Percentiles rank a stretch among this genome's conserved stretches.
Conservation (phyloP, 2,113 vertebrate genomes). For the Hippocampus zosterae region DNA sequence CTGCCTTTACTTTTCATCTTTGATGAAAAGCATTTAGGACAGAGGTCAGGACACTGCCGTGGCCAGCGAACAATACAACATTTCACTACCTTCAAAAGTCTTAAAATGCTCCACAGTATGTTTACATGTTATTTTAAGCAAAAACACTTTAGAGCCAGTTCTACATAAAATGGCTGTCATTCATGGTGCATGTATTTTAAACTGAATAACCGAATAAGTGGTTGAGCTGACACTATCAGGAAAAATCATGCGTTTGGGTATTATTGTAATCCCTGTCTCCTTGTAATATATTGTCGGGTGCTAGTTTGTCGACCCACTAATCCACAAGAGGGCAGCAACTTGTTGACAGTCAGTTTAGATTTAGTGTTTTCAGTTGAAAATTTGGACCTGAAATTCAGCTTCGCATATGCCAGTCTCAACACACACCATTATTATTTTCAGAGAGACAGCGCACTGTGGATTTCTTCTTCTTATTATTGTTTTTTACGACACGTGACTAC, state of each 20-base stretch:
- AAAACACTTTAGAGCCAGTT: not conserved
- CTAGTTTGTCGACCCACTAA: constrained; percentile 22
- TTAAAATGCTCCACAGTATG: not conserved
- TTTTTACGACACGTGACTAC: not conserved
- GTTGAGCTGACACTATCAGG: constrained; percentile 13
- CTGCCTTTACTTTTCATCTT: too few species aligned
- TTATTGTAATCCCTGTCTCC: not conserved
- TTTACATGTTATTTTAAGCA: not conserved
- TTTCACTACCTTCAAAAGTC: too few species aligned
- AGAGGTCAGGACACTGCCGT: too few species aligned
- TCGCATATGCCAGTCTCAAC: constrained; percentile 10
- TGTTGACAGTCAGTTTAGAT: constrained; percentile 26
- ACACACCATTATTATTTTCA: constrained; percentile 12
- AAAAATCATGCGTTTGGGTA: constrained; percentile 17
- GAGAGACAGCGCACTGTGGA: constrained; percentile 35
- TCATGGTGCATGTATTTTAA: constrained; percentile 11
- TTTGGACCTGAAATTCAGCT: not conserved
- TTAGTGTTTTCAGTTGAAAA: constrained; percentile 15
- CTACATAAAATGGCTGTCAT: not conserved
- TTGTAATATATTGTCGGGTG: not conserved
- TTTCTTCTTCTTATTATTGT: constrained; percentile 35
- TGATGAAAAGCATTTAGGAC: too few species aligned
- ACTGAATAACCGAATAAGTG: constrained; percentile 6
- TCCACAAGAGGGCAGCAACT: constrained; percentile 57
- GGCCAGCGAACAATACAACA: too few species aligned